Base-by-base conservation (phyloP, 1,140 invertebrate genomes). In the Dendrolimus punctatus region DNA sequence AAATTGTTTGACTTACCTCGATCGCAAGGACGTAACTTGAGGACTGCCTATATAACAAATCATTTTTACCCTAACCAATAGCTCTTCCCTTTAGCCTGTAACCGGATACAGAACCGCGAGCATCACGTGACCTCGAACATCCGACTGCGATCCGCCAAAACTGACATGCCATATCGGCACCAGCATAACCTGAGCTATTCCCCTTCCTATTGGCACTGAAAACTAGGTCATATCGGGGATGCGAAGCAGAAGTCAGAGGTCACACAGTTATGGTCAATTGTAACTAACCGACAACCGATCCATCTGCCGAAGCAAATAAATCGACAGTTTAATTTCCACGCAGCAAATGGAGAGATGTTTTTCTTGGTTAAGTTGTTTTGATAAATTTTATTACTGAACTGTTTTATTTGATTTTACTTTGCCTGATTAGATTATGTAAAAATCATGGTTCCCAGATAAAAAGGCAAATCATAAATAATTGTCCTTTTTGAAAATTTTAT, bases 101-200 rank as follows among this genome's bases (percentile, higher is more conserved):
- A 63, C 58, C 58, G 61, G 61, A 67, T 58, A 64, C 44, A 55
- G 40, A 23, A 53, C 49, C 60, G 52, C 54, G 43, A 51, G 53
- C 57, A 58, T 56, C 57, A 66, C 54, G 56, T 59, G 63, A 65
- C 63, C 66, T 66, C 68, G 62, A 62, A 64, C 58, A 56, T 71
- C 66, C 66, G 63, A 62, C 58, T 53, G 50, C 57, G 45, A 64
- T 64, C 55, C 62, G 60, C 57, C 58, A 61, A 65, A 62, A 66
- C 55, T 60, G 58, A 65, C 60, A 56, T 51, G 54, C 47, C 52
- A 46, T 66, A 67, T 66, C 61, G 55, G n/a, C 51, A 39, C 57
- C 46, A 57, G 46, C 39, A 0, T 10, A 45, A 53, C 42, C 7
- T 45, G 47, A 46, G 2, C 51, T 9, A 23, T n/a, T 38, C 36